Conservation (phyloP, 2,888 invertebrate genomes). For the Tetanocera ferruginea region DNA sequence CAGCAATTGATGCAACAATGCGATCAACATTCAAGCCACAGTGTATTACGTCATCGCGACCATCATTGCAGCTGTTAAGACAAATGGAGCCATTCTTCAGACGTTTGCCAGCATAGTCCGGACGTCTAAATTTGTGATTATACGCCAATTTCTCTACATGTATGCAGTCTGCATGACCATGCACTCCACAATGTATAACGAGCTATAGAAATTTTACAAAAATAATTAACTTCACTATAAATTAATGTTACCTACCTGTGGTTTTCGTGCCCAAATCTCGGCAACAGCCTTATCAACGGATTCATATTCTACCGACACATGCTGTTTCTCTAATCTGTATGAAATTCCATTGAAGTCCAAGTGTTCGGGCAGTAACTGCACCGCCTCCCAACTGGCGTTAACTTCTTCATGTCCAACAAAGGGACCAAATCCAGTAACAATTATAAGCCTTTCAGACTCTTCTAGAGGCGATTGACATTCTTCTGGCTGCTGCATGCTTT, state of each 20-base stretch:
- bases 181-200: conserved; percentile 69
- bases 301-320: conserved; percentile 78
- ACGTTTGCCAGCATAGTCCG: conserved; percentile 62
- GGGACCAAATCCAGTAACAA: conserved; percentile 84
- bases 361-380: conserved; percentile 72
- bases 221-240: not conserved
- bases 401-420: conserved; percentile 75
- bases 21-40: conserved; percentile 64
- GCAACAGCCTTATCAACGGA: conserved; percentile 74
- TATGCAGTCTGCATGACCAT: conserved; percentile 62
- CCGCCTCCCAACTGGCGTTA: conserved; percentile 86
- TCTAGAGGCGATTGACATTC: not conserved
- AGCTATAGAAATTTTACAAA: conserved; percentile 51
- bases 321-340: conserved; percentile 71
- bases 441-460: conserved; percentile 54
- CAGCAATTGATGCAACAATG: conserved; percentile 69
- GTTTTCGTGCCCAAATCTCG: conserved; percentile 76
- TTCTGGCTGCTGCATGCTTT: not conserved
- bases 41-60: conserved; percentile 53
- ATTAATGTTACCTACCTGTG: conserved; percentile 71
- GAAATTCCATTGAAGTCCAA: conserved; percentile 63
- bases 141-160: conserved; percentile 67
- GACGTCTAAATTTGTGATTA: conserved; percentile 64
- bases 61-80: conserved; percentile 52
- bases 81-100: conserved; percentile 54